Base-by-base conservation (phyloP, 2,888 invertebrate genomes). In the Pheosia gnoma region DNA sequence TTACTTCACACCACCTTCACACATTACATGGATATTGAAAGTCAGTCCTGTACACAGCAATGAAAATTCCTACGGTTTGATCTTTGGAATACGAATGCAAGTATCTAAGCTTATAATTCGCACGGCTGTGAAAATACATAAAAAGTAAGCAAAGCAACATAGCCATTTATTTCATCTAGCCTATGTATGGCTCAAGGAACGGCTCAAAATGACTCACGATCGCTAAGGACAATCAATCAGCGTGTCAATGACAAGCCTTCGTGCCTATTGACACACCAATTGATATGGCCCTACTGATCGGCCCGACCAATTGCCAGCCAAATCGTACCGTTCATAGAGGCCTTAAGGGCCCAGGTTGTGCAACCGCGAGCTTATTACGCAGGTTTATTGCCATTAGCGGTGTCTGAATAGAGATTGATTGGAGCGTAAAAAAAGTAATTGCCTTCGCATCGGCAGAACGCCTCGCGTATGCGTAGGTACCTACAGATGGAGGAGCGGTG, bases 371-470 rank as follows among this genome's bases (percentile, higher is more conserved):
- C 67, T 65, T 62, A 72, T 72, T 75, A 78, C 68, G 59, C 55
- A 70, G 62, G 66, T 70, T 77, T 77, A 82, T 80, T 78, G 71
- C 78, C 71, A 80, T 81, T 77, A 78, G 78, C 74, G 77, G 78
- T 76, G 68, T 76, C 69, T 74, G 73, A 79, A 77, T 76, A 67
- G 72, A 82, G 85, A 87, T 88, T 85, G 87, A 88, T 88, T 82
- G 84, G 76, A 72, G 63, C 67, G 78, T 85, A 85, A 86, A 88
- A 88, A 88, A 86, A 83, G 72, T 83, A 83, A 86, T 85, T 84
- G 80, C 78, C 68, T 75, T 68, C 62, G 57, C 67, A 67, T 66
- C 74, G 60, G 68, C 52, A 52, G 52, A 13, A 68, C 62, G 67
- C 60, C 62, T 58, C 25, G 25, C 36, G 25, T n/a, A 53, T 53